Conservation (phyloP, 2,888 invertebrate species). For the Patella depressa region DNA sequence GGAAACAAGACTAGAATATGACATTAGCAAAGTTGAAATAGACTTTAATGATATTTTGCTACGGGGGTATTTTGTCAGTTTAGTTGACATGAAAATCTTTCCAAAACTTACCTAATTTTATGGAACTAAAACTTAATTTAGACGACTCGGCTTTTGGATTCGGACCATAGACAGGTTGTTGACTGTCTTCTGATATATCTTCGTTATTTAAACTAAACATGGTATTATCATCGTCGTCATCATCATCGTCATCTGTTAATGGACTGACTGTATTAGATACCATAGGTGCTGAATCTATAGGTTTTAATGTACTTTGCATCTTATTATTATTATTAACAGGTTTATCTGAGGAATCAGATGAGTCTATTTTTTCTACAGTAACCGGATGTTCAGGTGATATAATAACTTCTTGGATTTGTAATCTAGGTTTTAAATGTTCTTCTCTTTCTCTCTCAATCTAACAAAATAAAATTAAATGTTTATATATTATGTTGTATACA, state of each 20-base stretch:
- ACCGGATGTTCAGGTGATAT: conserved; percentile 38
- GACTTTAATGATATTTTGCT: too few relatives aligned
- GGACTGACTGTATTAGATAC: conserved; percentile 23
- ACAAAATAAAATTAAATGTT: conserved; percentile 18
- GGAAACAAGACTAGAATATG: too few relatives aligned
- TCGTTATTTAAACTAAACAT: conserved; percentile 24
- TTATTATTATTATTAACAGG: conserved; percentile 38
- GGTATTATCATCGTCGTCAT: conserved; percentile 22
- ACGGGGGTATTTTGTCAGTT: too few relatives aligned
- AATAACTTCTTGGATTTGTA: conserved; percentile 76
- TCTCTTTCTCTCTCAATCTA: conserved; percentile 82
- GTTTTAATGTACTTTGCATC: conserved; percentile 52
- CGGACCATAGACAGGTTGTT: conserved; percentile 51
- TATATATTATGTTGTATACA: too few relatives aligned
- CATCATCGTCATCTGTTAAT: conserved; percentile 25
- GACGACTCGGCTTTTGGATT: conserved; percentile 44
- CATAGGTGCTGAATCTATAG: conserved; percentile 26
- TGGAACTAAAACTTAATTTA: conserved; percentile 58
- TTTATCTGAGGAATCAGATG: conserved; percentile 24
- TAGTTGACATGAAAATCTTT: too few relatives aligned
- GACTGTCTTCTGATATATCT: conserved; percentile 41
- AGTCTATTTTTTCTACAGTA: conserved; percentile 41
- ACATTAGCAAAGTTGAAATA: too few relatives aligned
- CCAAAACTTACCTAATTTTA: conserved; percentile 53
- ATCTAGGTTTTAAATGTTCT: conserved; percentile 86